Evolutionary conservation across 2,113 vertebrate genomes (phyloP), one percentile per base, ranked within the genome.

Genomic region (Hemichromis elongatus): DNA sequence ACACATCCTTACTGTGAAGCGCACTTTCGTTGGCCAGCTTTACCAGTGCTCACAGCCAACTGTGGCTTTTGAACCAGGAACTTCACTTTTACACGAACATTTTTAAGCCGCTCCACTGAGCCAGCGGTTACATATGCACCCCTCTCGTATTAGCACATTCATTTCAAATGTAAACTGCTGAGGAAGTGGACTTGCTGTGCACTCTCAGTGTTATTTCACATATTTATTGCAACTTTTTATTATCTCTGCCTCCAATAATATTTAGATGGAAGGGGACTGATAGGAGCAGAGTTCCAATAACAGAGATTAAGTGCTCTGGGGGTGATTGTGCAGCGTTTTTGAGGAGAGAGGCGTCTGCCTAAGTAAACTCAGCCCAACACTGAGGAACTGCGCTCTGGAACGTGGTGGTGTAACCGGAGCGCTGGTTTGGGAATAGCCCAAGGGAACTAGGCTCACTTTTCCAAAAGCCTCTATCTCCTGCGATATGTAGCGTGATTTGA

Each of bases 171-270:
- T 57, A 82, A 80, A 88, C 81, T 63, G 75, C 68, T 1, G 7
- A 82, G 87, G 86, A 86, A 82, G 66, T 82, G 73, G 61, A 82
- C 86, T 81, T 26, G 57, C 83, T 63, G 40, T 84, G 78, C 88
- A 83, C 89, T 92, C 89, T 61, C 75, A 42, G 10, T 90, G 92
- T 92, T 90, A 89, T 90, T 92, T 75, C 92, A 82, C 92, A 87
- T 95, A 94, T 94, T 95, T 94, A 91, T 91, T 87, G 86, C 89
- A 89, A 80, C 92, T 95, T 94, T 96, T 96, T 95, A 91, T 95
- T 94, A 92, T 95, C 86, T 88, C 94, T 94, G 88, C 90, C 92
- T 95, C 90, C 73, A 90, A 92, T 94, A 96, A 95, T 96, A 95
- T 96, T 95, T 94, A 88, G 89, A 94, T 84, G 91, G 93, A 95